Conservation (phyloP, 2,888 invertebrate species). For the Campopleginae sp. region DNA sequence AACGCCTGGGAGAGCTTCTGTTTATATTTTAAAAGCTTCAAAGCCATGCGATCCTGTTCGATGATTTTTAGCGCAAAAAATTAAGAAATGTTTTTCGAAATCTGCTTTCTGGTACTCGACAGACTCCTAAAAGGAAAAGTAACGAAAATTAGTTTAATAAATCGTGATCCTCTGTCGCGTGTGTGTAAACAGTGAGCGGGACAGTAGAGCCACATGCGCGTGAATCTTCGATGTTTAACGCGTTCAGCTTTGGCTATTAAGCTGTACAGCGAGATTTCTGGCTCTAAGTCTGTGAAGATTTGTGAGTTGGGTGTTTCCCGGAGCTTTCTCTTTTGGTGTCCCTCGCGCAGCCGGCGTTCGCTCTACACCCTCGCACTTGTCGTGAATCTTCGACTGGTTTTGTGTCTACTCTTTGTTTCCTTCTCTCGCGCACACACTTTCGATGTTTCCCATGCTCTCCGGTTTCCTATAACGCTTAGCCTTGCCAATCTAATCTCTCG, state of each 20-base stretch:
- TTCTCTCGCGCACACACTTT: constrained; percentile 27
- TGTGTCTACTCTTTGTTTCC: constrained; percentile 43
- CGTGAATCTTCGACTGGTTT: constrained; percentile 55
- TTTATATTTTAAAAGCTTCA: background rate
- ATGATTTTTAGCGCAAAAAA: no score
- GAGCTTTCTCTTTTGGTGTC: constrained; percentile 74
- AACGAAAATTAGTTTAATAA: background rate
- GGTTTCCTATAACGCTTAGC: constrained; percentile 47
- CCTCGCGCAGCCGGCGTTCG: constrained; percentile 74
- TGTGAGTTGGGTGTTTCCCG: constrained; percentile 53
- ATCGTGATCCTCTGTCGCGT: background rate
- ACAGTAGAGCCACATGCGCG: constrained; percentile 23
- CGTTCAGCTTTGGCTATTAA: constrained; percentile 38
- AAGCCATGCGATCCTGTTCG: no score
- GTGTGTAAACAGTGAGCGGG: constrained; percentile 18
- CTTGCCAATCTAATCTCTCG: constrained; percentile 59
- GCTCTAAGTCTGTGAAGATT: constrained; percentile 57
- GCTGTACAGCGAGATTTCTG: constrained; percentile 45
- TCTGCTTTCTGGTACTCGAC: no score
- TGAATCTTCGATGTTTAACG: constrained; percentile 40
- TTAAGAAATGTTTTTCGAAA: background rate
- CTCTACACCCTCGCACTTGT: constrained; percentile 41
- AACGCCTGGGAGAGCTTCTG: background rate
- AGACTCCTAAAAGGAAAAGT: no score
- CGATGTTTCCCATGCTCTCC: constrained; percentile 29